Base-by-base conservation (phyloP, 2,888 invertebrate genomes). In the Mythimna loreyi region DNA sequence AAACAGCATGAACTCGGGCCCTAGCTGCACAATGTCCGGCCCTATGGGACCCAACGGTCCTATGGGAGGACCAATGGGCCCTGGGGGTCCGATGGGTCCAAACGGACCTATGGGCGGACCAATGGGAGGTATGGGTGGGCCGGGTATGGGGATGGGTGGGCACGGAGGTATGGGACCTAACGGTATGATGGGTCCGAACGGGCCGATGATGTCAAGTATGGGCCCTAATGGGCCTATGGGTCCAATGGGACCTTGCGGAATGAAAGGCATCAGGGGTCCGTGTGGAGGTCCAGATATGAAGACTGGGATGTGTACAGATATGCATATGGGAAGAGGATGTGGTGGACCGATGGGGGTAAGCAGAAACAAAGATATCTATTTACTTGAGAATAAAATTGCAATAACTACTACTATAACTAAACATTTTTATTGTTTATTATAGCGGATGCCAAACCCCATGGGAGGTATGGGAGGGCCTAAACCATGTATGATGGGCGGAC, bases 371-470 rank as follows among this genome's bases (percentile, higher is more conserved):
- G 13, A 16, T 30, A 23, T 55, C 16, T 6, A n/a, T n/a, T n/a
- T n/a, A n/a, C n/a, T n/a, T n/a, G n/a, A n/a, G n/a, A n/a, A n/a
- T n/a, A n/a, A n/a, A n/a, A n/a, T n/a, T n/a, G n/a, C n/a, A n/a
- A n/a, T n/a, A n/a, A n/a, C n/a, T n/a, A n/a, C n/a, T n/a, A n/a
- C n/a, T n/a, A 2, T 25, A 61, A 28, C 21, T 67, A 7, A 74
- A 30, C 11, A 55, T 62, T 55, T 66, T 45, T 52, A 30, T 67
- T 49, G 67, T 72, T 91, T 40, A 6, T 40, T 92, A 21, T 87
- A 96, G 96, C 93, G 96, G 36, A 96, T 96, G 96, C 95, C 96
- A 28, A 96, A 95, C 72, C 96, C 96, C 0, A 96, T 96, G 96
- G 95, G 94, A 13, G 95, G 94, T 19, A 96, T 96, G 96, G 95